Conservation (phyloP, 1,140 invertebrate species). For the Neodiprion virginianus region DNA sequence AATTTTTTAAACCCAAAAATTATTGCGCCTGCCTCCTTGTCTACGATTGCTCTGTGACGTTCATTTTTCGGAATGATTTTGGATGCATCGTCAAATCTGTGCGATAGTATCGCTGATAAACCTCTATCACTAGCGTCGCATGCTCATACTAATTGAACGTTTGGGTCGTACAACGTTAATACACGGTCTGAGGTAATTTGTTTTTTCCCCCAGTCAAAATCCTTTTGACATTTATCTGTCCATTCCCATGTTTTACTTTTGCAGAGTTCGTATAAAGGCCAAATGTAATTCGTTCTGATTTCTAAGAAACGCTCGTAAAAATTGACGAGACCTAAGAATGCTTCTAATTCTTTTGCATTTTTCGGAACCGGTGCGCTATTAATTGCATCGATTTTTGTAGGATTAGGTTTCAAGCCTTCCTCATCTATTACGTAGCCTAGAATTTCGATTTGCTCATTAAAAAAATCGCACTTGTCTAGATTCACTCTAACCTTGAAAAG, state of each 20-base stretch:
- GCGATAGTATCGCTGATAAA: too few species aligned
- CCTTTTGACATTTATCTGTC: too few species aligned
- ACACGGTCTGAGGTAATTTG: too few species aligned
- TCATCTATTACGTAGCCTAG: conserved; percentile 14
- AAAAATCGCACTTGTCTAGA: neutral
- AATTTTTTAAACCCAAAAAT: too few species aligned
- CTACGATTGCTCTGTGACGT: conserved; percentile 45
- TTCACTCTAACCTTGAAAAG: neutral
- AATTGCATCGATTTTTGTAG: conserved; percentile 21
- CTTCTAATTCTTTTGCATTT: conserved; percentile 36
- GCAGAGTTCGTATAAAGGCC: conserved; percentile 10
- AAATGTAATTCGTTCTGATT: conserved; percentile 5
- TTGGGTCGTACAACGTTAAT: too few species aligned
- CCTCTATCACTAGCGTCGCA: too few species aligned
- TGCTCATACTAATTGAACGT: too few species aligned
- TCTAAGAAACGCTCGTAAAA: conserved; percentile 22
- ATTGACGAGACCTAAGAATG: conserved; percentile 37
- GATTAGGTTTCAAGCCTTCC: neutral
- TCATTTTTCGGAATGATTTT: too few species aligned
- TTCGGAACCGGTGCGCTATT: conserved; percentile 31
- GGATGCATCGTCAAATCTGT: too few species aligned
- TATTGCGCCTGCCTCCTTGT: conserved; percentile 56
- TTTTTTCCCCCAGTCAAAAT: too few species aligned
- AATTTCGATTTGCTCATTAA: neutral
- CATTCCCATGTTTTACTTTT: neutral